Evolutionary conservation across 2,797 vertebrate genomes (phyloP).

Genomic region (Urocyon cinereoargenteus): DNA sequence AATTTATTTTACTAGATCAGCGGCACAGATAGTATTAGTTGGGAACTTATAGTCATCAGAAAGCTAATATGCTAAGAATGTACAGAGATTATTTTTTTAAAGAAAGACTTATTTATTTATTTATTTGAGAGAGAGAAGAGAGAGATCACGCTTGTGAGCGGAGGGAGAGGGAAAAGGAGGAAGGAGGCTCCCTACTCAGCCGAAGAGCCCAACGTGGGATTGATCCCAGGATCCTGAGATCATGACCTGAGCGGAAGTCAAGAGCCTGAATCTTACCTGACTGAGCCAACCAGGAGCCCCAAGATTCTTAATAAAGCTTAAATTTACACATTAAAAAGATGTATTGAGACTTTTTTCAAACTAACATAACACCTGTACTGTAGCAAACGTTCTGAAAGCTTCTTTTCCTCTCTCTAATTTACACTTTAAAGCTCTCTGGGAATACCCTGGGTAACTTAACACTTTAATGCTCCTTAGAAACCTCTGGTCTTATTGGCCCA

Average conservation of each 20-base stretch:
- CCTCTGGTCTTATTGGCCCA: background rate
- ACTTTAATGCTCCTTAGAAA: background rate
- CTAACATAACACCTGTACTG: background rate
- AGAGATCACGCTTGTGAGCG: background rate
- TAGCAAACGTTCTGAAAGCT: background rate
- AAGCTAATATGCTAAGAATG: background rate
- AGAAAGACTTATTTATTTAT: background rate
- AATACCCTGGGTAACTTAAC: background rate
- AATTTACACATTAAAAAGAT: background rate
- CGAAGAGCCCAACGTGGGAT: background rate
- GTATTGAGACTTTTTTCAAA: slow-evolving; percentile 14
- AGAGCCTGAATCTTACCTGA: background rate
- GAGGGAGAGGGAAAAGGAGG: background rate
- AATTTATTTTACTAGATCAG: slow-evolving; percentile 28
- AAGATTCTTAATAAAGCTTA: slow-evolving; percentile 44
- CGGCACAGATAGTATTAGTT: slow-evolving; percentile 15
- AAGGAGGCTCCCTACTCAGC: background rate
- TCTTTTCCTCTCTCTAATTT: background rate
- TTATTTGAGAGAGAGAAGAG: background rate
- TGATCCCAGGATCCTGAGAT: background rate
- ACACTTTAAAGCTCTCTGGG: background rate
- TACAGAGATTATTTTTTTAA: background rate
- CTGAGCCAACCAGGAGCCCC: too few relatives aligned
- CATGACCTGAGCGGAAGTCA: background rate
- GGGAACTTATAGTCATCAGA: slow-evolving; percentile 11